Evolutionary conservation across 2,797 vertebrate genomes (phyloP).

Genomic region (Paratrypauchen microcephalus): DNA sequence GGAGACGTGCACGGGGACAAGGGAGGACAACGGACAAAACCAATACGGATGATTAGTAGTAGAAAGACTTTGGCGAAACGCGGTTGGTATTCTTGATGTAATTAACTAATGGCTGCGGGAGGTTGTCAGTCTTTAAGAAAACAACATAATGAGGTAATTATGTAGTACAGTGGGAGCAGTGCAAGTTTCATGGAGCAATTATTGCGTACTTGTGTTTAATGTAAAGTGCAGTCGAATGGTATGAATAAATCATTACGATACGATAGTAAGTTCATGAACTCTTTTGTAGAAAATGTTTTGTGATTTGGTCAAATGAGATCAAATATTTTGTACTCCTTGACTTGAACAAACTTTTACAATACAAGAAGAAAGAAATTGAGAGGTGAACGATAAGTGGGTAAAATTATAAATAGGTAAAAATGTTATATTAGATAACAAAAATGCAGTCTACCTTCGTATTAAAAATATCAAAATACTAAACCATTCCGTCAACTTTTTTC

Average conservation of each 20-base stretch:
- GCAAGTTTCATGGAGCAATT: constrained; percentile 16
- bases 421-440: no score
- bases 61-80: not conserved
- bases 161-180: constrained; percentile 17
- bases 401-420: no score
- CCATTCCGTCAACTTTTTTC: no score
- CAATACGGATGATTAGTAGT: not conserved
- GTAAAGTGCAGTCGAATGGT: constrained; percentile 12
- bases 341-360: no score
- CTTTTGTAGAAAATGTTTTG: not conserved
- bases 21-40: not conserved
- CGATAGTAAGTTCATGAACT: not conserved
- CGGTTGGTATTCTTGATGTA: constrained; percentile 13
- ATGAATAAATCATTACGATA: constrained; percentile 16
- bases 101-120: constrained; percentile 28
- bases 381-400: no score
- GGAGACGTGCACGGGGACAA: constrained; percentile 12
- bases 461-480: no score
- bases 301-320: not conserved
- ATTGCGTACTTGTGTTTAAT: constrained; percentile 22
- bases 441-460: no score
- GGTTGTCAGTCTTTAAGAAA: constrained; percentile 34
- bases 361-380: no score
- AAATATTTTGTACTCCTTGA: no score
- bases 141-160: constrained; percentile 36